Evolutionary conservation across 2,113 vertebrate species (phyloP).

Genomic region (Alosa alosa): DNA sequence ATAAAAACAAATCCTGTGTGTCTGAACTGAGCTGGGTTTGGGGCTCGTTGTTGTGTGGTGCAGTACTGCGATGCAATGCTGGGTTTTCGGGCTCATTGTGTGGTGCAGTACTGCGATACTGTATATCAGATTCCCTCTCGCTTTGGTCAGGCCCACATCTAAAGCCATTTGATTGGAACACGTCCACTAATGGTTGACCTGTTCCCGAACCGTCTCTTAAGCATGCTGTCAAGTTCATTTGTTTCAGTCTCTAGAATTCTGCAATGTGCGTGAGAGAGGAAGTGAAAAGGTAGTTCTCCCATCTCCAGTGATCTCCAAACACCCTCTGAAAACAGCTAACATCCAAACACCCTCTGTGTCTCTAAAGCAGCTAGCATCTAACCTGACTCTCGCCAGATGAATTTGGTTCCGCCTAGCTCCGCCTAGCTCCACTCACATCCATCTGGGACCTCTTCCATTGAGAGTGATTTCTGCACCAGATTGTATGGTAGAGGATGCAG

Average conservation of each 20-base stretch:
- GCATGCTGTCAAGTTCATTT: no score
- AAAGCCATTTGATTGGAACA: no score
- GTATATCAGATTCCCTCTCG: background rate
- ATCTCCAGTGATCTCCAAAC: background rate
- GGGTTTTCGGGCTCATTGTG: background rate
- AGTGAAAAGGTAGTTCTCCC: background rate
- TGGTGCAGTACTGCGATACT: background rate
- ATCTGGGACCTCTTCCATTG: no score
- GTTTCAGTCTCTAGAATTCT: background rate
- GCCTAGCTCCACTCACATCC: no score
- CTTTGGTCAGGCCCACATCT: background rate
- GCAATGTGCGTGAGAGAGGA: background rate
- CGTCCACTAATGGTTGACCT: background rate
- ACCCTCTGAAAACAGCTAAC: background rate
- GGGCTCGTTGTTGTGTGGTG: background rate
- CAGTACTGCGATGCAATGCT: background rate
- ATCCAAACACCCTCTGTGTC: no score
- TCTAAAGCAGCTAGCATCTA: background rate
- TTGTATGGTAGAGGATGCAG: no score
- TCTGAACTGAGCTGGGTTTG: background rate
- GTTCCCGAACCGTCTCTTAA: no score
- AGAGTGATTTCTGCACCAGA: no score
- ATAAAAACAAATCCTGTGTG: background rate
- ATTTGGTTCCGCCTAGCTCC: no score
- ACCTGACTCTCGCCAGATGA: no score